These are phyloP conservation scores for Clarias batrachus DNA, from an alignment of 2,113 vertebrate species.

Conservation along the genomic window DNA sequence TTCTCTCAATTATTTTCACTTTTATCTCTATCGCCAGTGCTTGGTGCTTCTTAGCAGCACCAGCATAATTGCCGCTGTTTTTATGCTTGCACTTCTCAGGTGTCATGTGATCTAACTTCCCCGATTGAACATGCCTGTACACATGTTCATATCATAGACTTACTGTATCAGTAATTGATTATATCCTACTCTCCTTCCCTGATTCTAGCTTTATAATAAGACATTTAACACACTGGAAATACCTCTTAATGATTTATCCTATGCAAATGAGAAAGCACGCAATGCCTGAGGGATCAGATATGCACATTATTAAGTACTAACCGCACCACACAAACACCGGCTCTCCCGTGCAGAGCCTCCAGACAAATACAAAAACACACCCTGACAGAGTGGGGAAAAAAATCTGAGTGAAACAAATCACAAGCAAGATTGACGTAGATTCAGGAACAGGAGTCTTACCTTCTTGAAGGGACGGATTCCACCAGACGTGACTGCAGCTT, in stretches of 20 bases:
- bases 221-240: background rate
- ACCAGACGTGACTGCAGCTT: slow-evolving; percentile 66
- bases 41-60: no score
- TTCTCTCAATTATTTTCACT: no score
- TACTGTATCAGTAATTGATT: no score
- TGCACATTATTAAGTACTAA: background rate
- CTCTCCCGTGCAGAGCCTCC: background rate
- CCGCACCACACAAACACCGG: background rate
- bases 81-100: no score
- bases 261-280: background rate
- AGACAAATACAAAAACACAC: background rate
- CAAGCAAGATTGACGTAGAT: background rate
- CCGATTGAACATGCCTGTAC: no score
- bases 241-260: background rate
- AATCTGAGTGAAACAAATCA: background rate
- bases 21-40: no score
- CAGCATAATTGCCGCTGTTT: no score
- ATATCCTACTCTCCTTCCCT: background rate
- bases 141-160: no score
- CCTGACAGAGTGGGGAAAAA: background rate
- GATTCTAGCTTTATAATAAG: background rate
- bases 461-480: slow-evolving; percentile 84
- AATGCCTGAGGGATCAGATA: background rate
- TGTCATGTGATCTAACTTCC: no score
- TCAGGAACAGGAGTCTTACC: slow-evolving; percentile 62